Base-by-base conservation (phyloP, 2,888 invertebrate species). In the Rosalia funebris region DNA sequence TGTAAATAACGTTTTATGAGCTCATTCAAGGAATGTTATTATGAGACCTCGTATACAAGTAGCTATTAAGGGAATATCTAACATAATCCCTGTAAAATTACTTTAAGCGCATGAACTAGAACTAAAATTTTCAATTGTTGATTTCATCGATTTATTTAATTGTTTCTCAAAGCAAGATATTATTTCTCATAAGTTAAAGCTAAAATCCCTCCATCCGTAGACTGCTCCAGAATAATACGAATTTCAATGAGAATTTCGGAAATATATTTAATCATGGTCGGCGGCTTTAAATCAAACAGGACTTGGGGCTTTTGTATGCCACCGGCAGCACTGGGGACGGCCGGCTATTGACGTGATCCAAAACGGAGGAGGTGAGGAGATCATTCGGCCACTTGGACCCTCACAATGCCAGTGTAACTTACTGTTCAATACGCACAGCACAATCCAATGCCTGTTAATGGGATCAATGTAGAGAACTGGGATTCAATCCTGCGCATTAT, bases 401-500 rank as follows among this genome's bases (percentile, higher is more conserved):
- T 60, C 55, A 60, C 60, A 56, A 39, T 45, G 44, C 47, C 41
- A 39, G 11, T 37, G 48, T 39, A 47, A 57, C 47, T 57, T 39
- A 42, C 58, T 57, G 64, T 63, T 64, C 73, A 66, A 73, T 71
- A 73, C 71, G 71, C 70, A 71, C 69, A 63, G 70, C 71, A 73
- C 73, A 75, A 76, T 75, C 73, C 74, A 72, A 71, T 74, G 74
- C 68, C 73, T 65, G 74, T 74, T 76, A 75, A 76, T 75, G 68
- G 75, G 75, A 75, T 78, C 77, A 78, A 77, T 75, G 76, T 73
- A 66, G 73, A 70, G 72, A 68, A 68, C 76, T 74, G 73, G 74
- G 75, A 76, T 76, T 72, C 68, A 75, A 75, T 75, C 76, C 74
- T 77, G 77, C 76, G 76, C 76, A 72, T 75, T 75, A 76, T 76